Evolutionary conservation across 2,797 vertebrate species (phyloP), one percentile per base, ranked within the genome.

Genomic region (Amblyraja radiata): DNA sequence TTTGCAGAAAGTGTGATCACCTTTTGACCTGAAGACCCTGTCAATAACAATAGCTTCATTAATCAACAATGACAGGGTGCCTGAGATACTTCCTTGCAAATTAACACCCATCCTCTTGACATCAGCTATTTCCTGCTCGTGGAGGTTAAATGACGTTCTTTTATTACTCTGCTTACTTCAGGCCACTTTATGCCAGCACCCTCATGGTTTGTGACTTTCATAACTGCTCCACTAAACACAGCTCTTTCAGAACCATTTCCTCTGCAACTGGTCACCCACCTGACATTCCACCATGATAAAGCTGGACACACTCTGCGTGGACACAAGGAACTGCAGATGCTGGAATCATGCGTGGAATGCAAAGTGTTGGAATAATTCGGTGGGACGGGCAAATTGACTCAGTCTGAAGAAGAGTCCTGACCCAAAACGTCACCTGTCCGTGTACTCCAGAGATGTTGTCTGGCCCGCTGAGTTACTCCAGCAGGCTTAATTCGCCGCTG

Each of bases 91-190:
- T 93, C 84, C 78, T 93, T 74, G 83, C 73, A 65, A 73, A 21
- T 74, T 54, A 74, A 84, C 77, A 93, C 74, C n/a, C 68, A 73
- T 93, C 90, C 9, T 93, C 79, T 93, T 90, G 32, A 61, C 74
- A 92, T 92, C 32, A 93, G 71, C 93, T 71, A 80, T 6, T 92
- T 14, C 28, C 74, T 46, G 0, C 94, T 94, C 84, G 88, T 18
- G 92, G 61, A 93, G 32, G 0, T 0, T 81, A 93, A 93, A 93
- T 3, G 83, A 79, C 61, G 10, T 88, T 88, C 46, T 93, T 54
- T 93, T 94, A 86, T 93, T 93, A 23, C 90, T 93, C 61, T 90
- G 54, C 79, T 94, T 94, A 94, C 21, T 79, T 58, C 68, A 76
- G 74, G 74, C 93, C 93, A 73, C 23, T 93, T 46, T 91, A 1